These are phyloP conservation scores for Tipula helvola DNA, from an alignment of 2,888 invertebrate genomes.

Conservation along the genomic window DNA sequence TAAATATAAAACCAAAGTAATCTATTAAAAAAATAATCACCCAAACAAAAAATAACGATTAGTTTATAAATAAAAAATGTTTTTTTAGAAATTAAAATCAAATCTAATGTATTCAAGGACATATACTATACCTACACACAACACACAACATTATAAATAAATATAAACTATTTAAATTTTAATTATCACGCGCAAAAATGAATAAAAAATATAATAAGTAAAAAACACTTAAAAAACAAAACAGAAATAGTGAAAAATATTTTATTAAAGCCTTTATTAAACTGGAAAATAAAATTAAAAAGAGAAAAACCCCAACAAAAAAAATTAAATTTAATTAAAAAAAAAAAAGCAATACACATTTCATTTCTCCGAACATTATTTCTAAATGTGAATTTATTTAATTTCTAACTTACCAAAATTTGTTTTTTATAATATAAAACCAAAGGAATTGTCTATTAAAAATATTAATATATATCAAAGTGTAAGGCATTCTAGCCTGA, in stretches of 20 bases:
- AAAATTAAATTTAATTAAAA: not conserved
- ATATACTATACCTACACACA: not conserved
- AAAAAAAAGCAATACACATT: not conserved
- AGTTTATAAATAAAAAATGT: constrained; percentile 9
- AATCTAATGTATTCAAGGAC: constrained; percentile 10
- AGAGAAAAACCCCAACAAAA: not conserved
- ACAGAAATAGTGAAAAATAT: not conserved
- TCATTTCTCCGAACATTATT: not conserved
- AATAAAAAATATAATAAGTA: not conserved
- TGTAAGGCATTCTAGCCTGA: constrained; percentile 13
- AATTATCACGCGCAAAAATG: not conserved
- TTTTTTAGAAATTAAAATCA: constrained; percentile 8
- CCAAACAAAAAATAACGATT: not conserved
- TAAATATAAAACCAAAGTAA: constrained; percentile 12
- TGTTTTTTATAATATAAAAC: not conserved
- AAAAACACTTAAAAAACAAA: not conserved
- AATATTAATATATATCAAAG: constrained; percentile 11
- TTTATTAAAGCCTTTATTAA: not conserved
- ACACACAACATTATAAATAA: not conserved
- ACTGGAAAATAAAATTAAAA: not conserved
- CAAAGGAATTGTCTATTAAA: not conserved
- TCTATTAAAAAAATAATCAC: constrained; percentile 13
- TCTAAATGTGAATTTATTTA: not conserved
- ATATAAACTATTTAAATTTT: not conserved
- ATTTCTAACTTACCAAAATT: not conserved